These are phyloP conservation scores for Tetranychus piercei DNA, from an alignment of 2,888 invertebrate species.

Conservation along the genomic window DNA sequence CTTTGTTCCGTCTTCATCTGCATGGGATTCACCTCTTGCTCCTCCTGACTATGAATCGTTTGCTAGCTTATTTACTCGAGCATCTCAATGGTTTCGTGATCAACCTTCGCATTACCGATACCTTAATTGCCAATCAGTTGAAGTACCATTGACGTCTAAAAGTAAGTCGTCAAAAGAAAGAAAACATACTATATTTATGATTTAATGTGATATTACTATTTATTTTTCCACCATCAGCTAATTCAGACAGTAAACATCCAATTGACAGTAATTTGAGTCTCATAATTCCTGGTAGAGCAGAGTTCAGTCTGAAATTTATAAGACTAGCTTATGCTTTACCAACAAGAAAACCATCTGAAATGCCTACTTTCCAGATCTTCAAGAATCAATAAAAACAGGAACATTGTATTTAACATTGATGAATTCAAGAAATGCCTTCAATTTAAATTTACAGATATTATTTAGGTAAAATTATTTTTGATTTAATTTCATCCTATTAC, in stretches of 20 bases:
- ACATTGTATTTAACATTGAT: no score
- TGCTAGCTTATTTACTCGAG: conserved; percentile 7
- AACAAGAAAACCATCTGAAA: background rate
- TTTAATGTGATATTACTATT: background rate
- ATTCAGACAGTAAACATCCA: background rate
- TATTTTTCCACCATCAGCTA: background rate
- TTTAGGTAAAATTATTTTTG: no score
- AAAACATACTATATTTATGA: background rate
- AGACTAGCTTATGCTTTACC: background rate
- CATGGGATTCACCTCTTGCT: conserved; percentile 20
- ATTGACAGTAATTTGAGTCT: background rate
- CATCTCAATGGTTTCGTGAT: conserved; percentile 4
- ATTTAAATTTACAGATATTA: no score
- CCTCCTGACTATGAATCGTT: conserved; percentile 18
- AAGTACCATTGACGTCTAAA: background rate
- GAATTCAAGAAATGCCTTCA: no score
- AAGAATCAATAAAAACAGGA: no score
- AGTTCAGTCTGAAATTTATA: background rate
- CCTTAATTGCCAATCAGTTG: conserved; percentile 9
- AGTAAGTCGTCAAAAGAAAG: background rate
- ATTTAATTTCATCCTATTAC: no score
- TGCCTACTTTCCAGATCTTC: no score
- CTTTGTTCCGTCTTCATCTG: conserved; percentile 15
- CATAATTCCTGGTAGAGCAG: background rate
- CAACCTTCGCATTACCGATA: background rate